phyloP scores from a whole-genome alignment of 2,888 invertebrate species.

The Argyresthia goedartella region DNA sequence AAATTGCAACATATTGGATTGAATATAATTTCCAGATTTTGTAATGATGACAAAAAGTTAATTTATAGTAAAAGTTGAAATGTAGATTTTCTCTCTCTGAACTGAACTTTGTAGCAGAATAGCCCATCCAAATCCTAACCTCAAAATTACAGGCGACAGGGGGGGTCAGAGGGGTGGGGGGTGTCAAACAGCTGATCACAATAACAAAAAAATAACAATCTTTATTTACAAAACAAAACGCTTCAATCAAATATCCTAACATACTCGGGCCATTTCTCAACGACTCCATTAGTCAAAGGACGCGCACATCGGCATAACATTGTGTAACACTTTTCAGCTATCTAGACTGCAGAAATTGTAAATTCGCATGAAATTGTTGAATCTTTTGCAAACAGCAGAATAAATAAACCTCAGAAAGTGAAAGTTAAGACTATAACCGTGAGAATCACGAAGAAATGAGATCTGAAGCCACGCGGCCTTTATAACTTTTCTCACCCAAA shows the following conservation, averaged over 20 bases:
- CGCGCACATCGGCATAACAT: background rate
- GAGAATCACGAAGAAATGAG: background rate
- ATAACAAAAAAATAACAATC: slow-evolving; percentile 3
- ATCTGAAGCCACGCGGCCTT: slow-evolving; percentile 1
- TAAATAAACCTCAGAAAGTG: background rate
- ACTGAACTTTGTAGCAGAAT: too few relatives aligned
- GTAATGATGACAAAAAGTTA: too few relatives aligned
- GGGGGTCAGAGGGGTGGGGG: slow-evolving; percentile 6
- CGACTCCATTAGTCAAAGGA: background rate
- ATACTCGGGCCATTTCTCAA: background rate
- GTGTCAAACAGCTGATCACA: slow-evolving; percentile 5
- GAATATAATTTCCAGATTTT: too few relatives aligned
- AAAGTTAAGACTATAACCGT: background rate
- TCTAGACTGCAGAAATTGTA: too few relatives aligned
- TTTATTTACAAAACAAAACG: background rate
- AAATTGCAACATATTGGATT: too few relatives aligned
- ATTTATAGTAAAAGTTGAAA: too few relatives aligned
- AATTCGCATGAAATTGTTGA: background rate
- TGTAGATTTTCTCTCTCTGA: too few relatives aligned
- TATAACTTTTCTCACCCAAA: background rate
- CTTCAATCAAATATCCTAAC: background rate
- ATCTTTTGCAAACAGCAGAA: background rate
- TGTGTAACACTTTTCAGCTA: background rate
- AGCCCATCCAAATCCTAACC: too few relatives aligned
- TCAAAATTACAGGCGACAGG: background rate